Evolutionary conservation across 2,113 vertebrate genomes (phyloP), one percentile per base, ranked within the genome.

Genomic region (Emydura subglobosa): DNA sequence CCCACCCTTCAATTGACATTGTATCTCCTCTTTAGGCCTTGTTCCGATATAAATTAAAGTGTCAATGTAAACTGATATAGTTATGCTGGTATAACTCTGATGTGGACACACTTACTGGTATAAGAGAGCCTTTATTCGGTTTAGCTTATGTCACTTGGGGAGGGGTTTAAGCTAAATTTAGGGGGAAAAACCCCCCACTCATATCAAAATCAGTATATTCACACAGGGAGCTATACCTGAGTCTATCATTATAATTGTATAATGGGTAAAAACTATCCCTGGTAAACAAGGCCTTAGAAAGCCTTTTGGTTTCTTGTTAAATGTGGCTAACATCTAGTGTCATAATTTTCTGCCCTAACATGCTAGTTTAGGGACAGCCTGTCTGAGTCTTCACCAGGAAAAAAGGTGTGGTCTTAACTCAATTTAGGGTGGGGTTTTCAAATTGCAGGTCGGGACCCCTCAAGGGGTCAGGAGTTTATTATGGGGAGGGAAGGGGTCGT

Each of bases 11-110:
- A 54, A 49, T 0, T 0, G 74, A 74, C 81, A 42, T 79, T 92
- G 95, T 95, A 88, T 91, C 74, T 85, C 16, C 89, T 92, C 57
- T 61, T 84, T 55, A 79, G 50, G 54, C 4, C 65, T 83, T 86
- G 57, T 49, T 85, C 79, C 90, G 79, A 55, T 50, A 47, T 8
- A n/a, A 84, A 53, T 80, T 50, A 42, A 83, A 82, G 78, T 50
- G 29, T 59, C 82, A 65, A 86, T 92, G 93, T 93, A 74, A 95
- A 91, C 21, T 44, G 54, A 22, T 87, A 68, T 11, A 1, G 5
- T 96, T 86, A 72, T 89, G 59, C 21, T 81, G 34, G 53, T 79
- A 10, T 81, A 92, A 95, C 51, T 10, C 53, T 39, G 17, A 31
- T 27, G 65, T 57, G 10, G 42, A 84, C 19, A 24, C 27, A 6